These are phyloP conservation scores for Koerneria pararmatus DNA, from an alignment of 2,888 invertebrate genomes.

Conservation along the genomic window DNA sequence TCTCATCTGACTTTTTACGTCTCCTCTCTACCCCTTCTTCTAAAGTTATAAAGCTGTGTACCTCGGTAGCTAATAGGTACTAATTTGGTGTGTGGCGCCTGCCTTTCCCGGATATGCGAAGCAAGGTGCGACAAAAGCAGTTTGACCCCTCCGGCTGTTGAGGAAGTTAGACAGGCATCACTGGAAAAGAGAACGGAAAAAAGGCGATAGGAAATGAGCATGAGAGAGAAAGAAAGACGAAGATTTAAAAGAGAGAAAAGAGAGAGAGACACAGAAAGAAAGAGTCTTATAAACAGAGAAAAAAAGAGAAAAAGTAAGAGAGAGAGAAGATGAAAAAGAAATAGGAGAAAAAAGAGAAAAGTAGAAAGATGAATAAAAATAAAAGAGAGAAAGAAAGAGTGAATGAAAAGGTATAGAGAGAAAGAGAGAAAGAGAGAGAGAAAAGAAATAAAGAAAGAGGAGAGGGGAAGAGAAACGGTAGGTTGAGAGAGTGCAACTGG, in stretches of 20 bases:
- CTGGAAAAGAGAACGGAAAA: neutral
- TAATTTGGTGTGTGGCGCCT: too few species aligned
- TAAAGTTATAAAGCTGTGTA: too few species aligned
- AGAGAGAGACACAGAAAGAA: neutral
- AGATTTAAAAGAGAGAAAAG: slow-evolving; percentile 8
- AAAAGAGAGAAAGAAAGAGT: neutral
- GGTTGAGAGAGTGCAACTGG: too few species aligned
- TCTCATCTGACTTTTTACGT: too few species aligned
- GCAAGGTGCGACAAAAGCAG: too few species aligned
- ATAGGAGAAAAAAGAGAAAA: neutral
- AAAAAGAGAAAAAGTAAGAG: slow-evolving; percentile 12
- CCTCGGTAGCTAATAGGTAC: too few species aligned
- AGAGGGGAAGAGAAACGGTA: too few species aligned
- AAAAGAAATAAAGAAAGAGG: neutral
- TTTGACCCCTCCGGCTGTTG: too few species aligned
- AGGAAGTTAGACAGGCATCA: too few species aligned
- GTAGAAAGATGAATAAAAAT: neutral
- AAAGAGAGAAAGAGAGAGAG: neutral
- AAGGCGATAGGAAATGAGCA: neutral
- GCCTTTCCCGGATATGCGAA: too few species aligned
- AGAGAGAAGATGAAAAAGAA: neutral
- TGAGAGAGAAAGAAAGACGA: slow-evolving; percentile 15
- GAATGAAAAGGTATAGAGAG: neutral
- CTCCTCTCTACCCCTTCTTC: too few species aligned
- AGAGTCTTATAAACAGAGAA: slow-evolving; percentile 3